Evolutionary conservation across 2,888 invertebrate genomes (phyloP).

Genomic region (Heliconius sara): DNA sequence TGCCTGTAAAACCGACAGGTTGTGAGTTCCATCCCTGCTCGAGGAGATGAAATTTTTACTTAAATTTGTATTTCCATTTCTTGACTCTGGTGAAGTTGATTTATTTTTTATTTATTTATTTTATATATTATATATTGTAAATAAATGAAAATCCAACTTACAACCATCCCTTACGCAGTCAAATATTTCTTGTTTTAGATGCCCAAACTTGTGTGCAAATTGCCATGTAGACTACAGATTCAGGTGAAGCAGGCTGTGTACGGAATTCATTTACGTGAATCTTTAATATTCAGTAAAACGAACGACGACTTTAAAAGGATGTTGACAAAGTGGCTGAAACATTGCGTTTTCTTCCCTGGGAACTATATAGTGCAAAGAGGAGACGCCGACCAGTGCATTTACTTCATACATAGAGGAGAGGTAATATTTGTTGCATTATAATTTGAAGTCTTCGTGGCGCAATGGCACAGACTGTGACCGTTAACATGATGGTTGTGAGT

Average conservation of each 20-base stretch:
- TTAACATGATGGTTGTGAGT: background rate
- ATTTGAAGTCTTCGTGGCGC: background rate
- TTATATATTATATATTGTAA: background rate
- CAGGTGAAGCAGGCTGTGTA: constrained; percentile 81
- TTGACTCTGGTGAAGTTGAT: too few relatives aligned
- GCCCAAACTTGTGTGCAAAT: constrained; percentile 67
- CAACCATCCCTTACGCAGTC: background rate
- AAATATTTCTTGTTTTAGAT: constrained; percentile 56
- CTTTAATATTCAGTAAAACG: constrained; percentile 78
- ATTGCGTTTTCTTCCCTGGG: constrained; percentile 81
- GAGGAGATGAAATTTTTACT: too few relatives aligned
- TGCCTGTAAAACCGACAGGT: too few relatives aligned
- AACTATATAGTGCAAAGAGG: constrained; percentile 84
- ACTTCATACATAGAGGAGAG: constrained; percentile 83
- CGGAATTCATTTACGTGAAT: constrained; percentile 76
- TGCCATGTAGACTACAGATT: constrained; percentile 76
- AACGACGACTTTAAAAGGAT: constrained; percentile 79
- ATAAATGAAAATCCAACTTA: background rate
- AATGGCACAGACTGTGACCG: too few relatives aligned
- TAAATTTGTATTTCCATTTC: too few relatives aligned
- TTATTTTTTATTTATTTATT: too few relatives aligned
- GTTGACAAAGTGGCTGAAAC: constrained; percentile 78
- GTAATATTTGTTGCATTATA: constrained; percentile 53
- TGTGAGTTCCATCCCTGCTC: too few relatives aligned
- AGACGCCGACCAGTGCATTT: constrained; percentile 82